These are phyloP conservation scores for Xanthorhoe designata DNA, from an alignment of 2,888 invertebrate genomes.

Conservation along the genomic window DNA sequence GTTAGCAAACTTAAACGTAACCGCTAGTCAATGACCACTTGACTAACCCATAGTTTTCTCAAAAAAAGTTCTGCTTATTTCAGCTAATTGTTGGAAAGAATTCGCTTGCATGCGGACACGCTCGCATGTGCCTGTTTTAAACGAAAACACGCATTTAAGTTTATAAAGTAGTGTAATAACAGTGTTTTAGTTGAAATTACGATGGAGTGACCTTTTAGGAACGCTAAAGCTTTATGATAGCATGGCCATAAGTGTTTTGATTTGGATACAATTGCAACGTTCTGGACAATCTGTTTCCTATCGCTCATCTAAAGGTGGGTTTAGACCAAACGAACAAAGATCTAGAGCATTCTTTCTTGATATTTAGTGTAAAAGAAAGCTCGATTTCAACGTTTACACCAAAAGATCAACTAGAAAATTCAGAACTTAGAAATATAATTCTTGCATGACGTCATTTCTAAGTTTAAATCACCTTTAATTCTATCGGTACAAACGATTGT, in stretches of 20 bases:
- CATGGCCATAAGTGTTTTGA: background rate
- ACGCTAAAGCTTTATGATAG: background rate
- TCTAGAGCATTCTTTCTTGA: too few relatives aligned
- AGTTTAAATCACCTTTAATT: too few relatives aligned
- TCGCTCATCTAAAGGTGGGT: too few relatives aligned
- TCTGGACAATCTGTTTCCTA: background rate
- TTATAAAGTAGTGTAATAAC: constrained; percentile 24
- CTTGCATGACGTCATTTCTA: too few relatives aligned
- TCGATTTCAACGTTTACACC: too few relatives aligned
- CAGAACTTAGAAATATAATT: too few relatives aligned
- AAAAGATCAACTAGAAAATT: too few relatives aligned
- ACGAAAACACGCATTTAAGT: constrained; percentile 22
- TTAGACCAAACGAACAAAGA: too few relatives aligned
- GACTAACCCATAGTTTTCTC: background rate
- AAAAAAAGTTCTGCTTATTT: constrained; percentile 22
- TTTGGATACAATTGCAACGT: background rate
- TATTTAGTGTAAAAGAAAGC: too few relatives aligned
- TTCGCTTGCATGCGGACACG: constrained; percentile 27
- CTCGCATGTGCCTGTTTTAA: constrained; percentile 22
- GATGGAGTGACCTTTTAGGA: constrained; percentile 18
- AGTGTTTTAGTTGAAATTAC: constrained; percentile 17
- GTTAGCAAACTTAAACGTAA: too few relatives aligned
- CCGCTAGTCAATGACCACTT: background rate
- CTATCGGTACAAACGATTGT: background rate
- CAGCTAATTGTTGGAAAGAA: constrained; percentile 29